Evolutionary conservation across 2,113 vertebrate species (phyloP), one percentile per base, ranked within the genome.

Genomic region (Hystrix cristata): DNA sequence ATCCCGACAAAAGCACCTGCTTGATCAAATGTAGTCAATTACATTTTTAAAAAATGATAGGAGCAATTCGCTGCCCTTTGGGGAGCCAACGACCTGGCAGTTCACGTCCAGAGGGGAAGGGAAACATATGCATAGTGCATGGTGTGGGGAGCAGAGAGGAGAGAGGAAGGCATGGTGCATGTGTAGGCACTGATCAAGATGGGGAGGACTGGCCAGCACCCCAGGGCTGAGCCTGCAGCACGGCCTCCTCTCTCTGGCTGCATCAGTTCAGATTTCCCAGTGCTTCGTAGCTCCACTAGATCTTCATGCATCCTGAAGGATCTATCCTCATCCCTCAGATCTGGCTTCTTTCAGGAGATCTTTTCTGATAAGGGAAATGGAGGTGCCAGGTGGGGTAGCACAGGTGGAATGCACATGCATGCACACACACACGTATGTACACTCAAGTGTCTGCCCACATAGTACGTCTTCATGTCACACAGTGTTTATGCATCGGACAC

Each of bases 1-100:
- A 78, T 87, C 93, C 80, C 95, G 94, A 98, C 92, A 96, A 97
- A 97, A 97, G 85, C 55, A 89, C 67, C 89, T 78, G 38, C 93
- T 86, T 94, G 76, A 97, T 98, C 95, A 51, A 64, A 53, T 53
- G 43, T 89, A 15, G 34, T 92, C 97, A 71, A 89, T 87, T 95
- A 94, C 94, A 96, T 95, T 98, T 96, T 96, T 94, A 90, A 76
- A 21, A 96, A 51, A 95, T 72, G 88, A 85, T 76, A 78, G 1
- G 25, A 96, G 27, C 81, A 79, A 95, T 95, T 97, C 96, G 6
- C 0, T 72, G 97, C 81, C 1, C 88, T 51, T 1, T 65, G 90
- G 23, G 93, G 38, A 64, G 87, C 25, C 0, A 8, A 46, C 92
- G 62, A 53, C 11, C 0, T 16, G 83, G 38, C 27, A 15, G 27